Conservation (phyloP, 1,140 invertebrate species). For the Euwallacea fornicatus region DNA sequence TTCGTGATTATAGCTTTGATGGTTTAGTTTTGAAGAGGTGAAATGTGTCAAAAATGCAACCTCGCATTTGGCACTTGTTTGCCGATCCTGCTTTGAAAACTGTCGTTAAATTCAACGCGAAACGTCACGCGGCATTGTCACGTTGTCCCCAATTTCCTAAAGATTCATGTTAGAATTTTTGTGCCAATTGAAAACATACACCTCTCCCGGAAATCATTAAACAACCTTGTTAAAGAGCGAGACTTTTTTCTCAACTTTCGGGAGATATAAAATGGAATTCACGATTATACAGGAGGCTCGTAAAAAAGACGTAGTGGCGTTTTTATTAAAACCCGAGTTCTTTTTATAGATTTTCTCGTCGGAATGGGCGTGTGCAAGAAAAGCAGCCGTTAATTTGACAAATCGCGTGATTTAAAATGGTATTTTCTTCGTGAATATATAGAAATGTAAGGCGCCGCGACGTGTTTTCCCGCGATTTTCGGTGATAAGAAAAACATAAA, state of each 20-base stretch:
- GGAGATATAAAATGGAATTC: conserved; percentile 16
- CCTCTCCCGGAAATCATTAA: background rate
- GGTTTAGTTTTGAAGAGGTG: no score
- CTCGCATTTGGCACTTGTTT: no score
- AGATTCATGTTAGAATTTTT: no score
- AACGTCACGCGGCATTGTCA: no score
- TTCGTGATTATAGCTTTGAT: no score
- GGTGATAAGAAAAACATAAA: no score
- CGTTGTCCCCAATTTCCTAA: no score
- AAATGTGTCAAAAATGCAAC: no score
- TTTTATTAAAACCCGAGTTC: conserved; percentile 25
- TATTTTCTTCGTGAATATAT: conserved; percentile 20
- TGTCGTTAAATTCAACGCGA: no score
- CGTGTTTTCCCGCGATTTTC: background rate
- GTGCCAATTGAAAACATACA: no score
- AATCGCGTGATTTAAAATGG: conserved; percentile 26
- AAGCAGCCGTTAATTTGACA: conserved; percentile 29
- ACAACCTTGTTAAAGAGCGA: background rate
- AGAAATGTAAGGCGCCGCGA: conserved; percentile 15
- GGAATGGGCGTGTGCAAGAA: conserved; percentile 18
- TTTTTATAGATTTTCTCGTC: conserved; percentile 22
- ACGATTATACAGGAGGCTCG: conserved; percentile 19
- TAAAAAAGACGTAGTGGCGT: conserved; percentile 30
- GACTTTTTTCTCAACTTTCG: background rate
- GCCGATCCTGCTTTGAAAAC: no score